Base-by-base conservation (phyloP, 2,888 invertebrate species). In the Trachelus iudaicus region DNA sequence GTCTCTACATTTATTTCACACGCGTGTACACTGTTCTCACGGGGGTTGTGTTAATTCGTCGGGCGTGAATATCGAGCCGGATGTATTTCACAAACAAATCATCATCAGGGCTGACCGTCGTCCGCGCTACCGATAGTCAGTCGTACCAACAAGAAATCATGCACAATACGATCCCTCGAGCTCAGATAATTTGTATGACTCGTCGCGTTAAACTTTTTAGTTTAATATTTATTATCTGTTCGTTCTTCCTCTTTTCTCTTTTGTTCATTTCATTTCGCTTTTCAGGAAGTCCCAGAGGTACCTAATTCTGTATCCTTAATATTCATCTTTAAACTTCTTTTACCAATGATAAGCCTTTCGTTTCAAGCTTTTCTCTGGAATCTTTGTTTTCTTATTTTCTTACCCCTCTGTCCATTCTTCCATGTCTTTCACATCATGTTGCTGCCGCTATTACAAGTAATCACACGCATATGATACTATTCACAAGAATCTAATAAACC, bases 381-480 rank as follows among this genome's bases (percentile, higher is more conserved):
- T 79, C 80, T 73, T 79, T 77, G 75, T 76, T 77, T 75, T 31
- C 71, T 71, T 15, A 6, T 71, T 12, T 33, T 71, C 33, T 31
- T 33, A 71, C 71, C 33, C 31, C 15, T 34, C 74, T 3, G 6
- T 74, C 30, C 23, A 56, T 9, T 56, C 23, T 6, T 56, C 74
- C 13, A 3, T 23, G 31, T 74, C 30, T 71, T 9, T 71, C 30
- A 31, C 33, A 35, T 35, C 71, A 56, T 71, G 6, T 71, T 9
- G n/a, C 71, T 37, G 34, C n/a, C 74, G 79, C 83, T 83, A 73
- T 84, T 79, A 79, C 77, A 78, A 79, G 40, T 81, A 81, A 80
- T 80, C 81, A 83, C 83, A 81, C 78, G 82, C 80, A 81, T 82
- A 79, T 82, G 35, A 80, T 80, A 82, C 79, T 71, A 9, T 80